Evolutionary conservation across 2,113 vertebrate species (phyloP), one percentile per base, ranked within the genome.

Genomic region (Ancistrus triradiatus): DNA sequence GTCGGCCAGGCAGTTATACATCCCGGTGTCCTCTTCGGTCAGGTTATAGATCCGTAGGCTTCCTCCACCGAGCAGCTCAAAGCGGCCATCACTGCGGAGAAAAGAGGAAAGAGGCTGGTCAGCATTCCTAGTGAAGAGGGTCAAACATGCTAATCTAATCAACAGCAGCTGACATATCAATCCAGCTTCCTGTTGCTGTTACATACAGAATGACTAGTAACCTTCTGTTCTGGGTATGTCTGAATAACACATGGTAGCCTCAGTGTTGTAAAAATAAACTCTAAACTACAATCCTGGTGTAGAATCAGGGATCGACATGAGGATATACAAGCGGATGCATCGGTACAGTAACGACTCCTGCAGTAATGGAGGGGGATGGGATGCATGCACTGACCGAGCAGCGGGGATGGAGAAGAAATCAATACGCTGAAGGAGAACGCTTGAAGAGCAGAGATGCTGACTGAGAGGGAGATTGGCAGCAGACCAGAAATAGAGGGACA

Each of bases 1-100:
- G 18, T 92, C 89, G 0, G 83, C 94, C 52, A 90, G 48, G 77
- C 96, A 99, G 69, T 83, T 86, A 52, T 97, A 99, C 7, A 83
- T 78, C 13, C 95, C 95, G 0, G 76, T 82, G 1, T 98, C 94
- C 2, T 85, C 85, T 64, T 92, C 87, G 0, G 63, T 81, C 19
- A 99, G 71, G 1, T 88, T 91, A 5, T 37, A 81, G 75, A 99
- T 89, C 78, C 82, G 82, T 68, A 99, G 83, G 40, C 75, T 87
- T 7, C 92, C 91, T 14, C 94, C 91, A 2, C 86, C 83, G 38
- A 93, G 80, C 66, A 95, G 43, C 22, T 86, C 77, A 67, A 91
- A 76, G 0, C 84, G 89, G 2, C 79, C 87, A 14, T 85, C 87
- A 53, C 94, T 96, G 75, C 10, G 17, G 38, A 25, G 50, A n/a